Percentiles rank a stretch among this genome's conserved stretches.
Evolutionary conservation across 2,797 vertebrate genomes (phyloP).

Genomic region (Sciurus carolinensis): DNA sequence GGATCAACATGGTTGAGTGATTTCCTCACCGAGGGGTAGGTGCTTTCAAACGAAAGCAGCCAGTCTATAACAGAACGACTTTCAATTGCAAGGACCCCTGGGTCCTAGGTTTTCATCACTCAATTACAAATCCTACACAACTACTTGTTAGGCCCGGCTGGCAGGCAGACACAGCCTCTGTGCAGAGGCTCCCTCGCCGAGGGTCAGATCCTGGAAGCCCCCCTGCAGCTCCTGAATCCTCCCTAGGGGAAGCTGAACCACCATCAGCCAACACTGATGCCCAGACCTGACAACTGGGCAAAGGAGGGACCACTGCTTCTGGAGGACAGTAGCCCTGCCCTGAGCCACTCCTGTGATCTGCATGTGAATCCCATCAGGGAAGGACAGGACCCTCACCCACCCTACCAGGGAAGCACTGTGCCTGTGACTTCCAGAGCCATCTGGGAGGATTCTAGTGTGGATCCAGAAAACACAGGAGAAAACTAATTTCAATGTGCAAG

Average conservation of each 20-base stretch:
- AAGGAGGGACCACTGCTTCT: fast-evolving
- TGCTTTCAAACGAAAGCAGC: not conserved
- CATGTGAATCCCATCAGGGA: fast-evolving
- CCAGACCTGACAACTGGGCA: not conserved
- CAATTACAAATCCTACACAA: not conserved
- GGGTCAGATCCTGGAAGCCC: not conserved
- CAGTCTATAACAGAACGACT: not conserved
- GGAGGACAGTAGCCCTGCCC: too few relatives aligned
- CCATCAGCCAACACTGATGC: not conserved
- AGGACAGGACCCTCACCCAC: not conserved
- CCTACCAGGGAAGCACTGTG: not conserved
- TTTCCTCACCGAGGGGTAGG: not conserved
- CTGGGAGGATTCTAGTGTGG: not conserved
- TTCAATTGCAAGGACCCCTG: too few relatives aligned
- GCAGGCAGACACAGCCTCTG: not conserved
- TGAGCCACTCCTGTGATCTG: not conserved
- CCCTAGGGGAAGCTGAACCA: not conserved
- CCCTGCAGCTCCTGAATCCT: not conserved
- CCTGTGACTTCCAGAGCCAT: not conserved
- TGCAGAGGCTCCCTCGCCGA: not conserved
- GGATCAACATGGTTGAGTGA: not conserved
- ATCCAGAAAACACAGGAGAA: slow-evolving; percentile 16
- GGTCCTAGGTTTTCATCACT: not conserved
- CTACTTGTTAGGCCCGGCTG: not conserved
- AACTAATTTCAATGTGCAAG: not conserved